These are phyloP conservation scores for Eurytoma californica DNA, from an alignment of 2,888 invertebrate genomes.

Conservation along the genomic window DNA sequence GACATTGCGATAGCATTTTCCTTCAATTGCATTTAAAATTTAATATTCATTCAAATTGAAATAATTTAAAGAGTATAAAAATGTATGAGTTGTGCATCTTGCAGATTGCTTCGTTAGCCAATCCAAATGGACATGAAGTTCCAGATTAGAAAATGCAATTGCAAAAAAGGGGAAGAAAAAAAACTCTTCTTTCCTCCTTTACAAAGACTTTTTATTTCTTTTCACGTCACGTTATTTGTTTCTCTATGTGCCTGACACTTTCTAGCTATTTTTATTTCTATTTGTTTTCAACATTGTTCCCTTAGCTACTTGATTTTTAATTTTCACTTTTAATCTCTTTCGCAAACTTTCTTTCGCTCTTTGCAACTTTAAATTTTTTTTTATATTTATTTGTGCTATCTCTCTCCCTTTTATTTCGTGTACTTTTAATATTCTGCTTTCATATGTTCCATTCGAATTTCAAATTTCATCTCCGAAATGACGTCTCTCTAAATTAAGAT, in stretches of 20 bases:
- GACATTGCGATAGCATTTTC: too few relatives aligned
- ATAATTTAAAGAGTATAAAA: too few relatives aligned
- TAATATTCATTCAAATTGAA: too few relatives aligned
- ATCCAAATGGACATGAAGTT: too few relatives aligned
- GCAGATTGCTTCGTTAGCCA: too few relatives aligned
- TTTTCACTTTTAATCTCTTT: conserved; percentile 20
- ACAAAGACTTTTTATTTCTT: conserved; percentile 2
- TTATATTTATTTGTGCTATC: conserved; percentile 2
- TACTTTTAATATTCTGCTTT: not conserved
- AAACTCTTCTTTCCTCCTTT: conserved; percentile 13
- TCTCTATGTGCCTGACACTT: not conserved
- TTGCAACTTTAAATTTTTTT: conserved; percentile 13
- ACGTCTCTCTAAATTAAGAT: too few relatives aligned
- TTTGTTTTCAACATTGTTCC: conserved; percentile 43
- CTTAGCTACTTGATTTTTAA: conserved; percentile 35
- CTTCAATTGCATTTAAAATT: too few relatives aligned
- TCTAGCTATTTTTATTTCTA: conserved; percentile 51
- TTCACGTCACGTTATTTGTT: conserved; percentile 13
- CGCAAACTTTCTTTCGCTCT: conserved; percentile 22
- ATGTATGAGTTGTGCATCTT: too few relatives aligned
- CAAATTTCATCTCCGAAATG: too few relatives aligned
- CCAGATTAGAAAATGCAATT: conserved; percentile 4
- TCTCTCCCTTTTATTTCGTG: not conserved
- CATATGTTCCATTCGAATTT: too few relatives aligned
- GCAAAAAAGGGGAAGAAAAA: conserved; percentile 4